A percentile compares a stretch with the other conserved stretches of the same genome.
phyloP scores from a whole-genome alignment of 2,113 vertebrate species.

The Fukomys damarensis region DNA sequence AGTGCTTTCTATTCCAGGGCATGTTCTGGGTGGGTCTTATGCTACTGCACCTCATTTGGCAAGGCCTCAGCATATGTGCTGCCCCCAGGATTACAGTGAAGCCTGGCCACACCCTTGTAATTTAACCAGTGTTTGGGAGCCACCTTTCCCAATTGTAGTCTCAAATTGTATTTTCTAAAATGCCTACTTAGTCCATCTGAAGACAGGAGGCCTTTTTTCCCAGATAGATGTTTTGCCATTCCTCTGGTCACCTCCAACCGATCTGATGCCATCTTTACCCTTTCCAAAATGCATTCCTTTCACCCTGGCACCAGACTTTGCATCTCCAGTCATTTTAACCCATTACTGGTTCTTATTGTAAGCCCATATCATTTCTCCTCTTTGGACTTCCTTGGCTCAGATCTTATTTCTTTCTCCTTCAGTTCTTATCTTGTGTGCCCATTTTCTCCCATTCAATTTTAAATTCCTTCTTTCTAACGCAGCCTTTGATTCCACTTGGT shows the following conservation, averaged over 20 bases:
- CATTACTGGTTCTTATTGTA: background rate
- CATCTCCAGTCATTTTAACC: background rate
- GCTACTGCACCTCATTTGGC: background rate
- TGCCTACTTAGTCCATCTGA: background rate
- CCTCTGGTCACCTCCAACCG: background rate
- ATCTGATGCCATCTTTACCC: background rate
- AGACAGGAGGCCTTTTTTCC: background rate
- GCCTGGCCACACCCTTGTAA: background rate
- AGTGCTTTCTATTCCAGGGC: background rate
- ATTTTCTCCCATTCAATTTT: background rate
- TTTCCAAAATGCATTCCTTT: background rate
- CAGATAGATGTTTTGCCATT: background rate
- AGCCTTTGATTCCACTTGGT: background rate
- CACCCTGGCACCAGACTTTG: background rate
- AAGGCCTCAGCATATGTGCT: fast-evolving
- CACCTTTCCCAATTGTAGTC: background rate
- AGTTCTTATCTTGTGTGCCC: background rate
- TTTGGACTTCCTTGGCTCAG: background rate
- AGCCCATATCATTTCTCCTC: background rate
- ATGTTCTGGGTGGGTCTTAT: background rate
- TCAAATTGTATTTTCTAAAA: background rate
- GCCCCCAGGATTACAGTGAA: background rate
- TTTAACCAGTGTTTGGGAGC: background rate
- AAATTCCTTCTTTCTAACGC: background rate
- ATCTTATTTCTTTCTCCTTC: background rate